Evolutionary conservation across 2,888 invertebrate species (phyloP), one percentile per base, ranked within the genome.

Genomic region (Corythucha ciliata): DNA sequence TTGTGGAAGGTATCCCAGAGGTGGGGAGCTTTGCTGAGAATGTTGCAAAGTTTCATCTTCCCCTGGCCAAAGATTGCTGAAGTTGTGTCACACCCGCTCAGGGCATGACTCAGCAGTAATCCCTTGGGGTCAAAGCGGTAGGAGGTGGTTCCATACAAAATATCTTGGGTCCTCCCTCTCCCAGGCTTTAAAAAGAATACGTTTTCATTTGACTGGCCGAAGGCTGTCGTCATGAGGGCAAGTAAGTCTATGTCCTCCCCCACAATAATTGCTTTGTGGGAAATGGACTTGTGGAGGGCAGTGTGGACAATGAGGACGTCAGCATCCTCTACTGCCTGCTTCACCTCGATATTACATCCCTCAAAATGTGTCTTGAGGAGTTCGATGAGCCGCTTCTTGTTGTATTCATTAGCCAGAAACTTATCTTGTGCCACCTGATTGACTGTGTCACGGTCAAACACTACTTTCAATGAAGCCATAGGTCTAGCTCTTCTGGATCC

Each of bases 391-490:
- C 10, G 18, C 10, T 34, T 34, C 10, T 34, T 34, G 34, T 10
- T 34, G 4, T 34, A 4, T 34, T 34, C 34, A 18, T 34, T 34
- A 5, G 34, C 34, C n/a, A n/a, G n/a, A n/a, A n/a, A n/a, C n/a
- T n/a, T n/a, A n/a, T n/a, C n/a, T n/a, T n/a, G n/a, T n/a, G 34
- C 34, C 34, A 34, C 34, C 34, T 34, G 34, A 18, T 34, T 34
- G 6, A 34, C 6, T 4, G 34, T 34, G 5, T 34, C 34, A 34
- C 34, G 34, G 10, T 34, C 34, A 16, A 34, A 14, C 4, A 34
- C n/a, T n/a, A n/a, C n/a, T n/a, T n/a, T n/a, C n/a, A n/a, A n/a
- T n/a, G n/a, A n/a, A n/a, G n/a, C n/a, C n/a, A n/a, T n/a, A n/a
- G n/a, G n/a, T n/a, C n/a, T n/a, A n/a, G n/a, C n/a, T n/a, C n/a